phyloP scores from a whole-genome alignment of 2,888 invertebrate species.

The Carterocephalus palaemon region DNA sequence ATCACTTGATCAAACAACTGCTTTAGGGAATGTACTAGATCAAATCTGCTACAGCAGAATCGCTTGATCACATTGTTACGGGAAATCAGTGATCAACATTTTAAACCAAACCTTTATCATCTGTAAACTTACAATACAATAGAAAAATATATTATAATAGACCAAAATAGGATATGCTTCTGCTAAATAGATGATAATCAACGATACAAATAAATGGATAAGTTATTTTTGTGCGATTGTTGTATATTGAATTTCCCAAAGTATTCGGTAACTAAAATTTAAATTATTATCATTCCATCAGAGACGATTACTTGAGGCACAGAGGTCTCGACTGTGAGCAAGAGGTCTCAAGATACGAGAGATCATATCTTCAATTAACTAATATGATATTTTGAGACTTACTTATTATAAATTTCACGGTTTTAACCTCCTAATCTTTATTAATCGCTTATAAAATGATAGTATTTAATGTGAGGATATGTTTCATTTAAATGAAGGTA shows the following conservation, averaged over 20 bases:
- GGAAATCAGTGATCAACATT: too few relatives aligned
- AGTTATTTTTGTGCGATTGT: not conserved
- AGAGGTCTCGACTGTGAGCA: too few relatives aligned
- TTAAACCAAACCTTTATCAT: too few relatives aligned
- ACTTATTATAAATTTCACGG: constrained; percentile 2
- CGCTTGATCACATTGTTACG: too few relatives aligned
- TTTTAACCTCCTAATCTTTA: not conserved
- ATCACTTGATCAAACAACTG: too few relatives aligned
- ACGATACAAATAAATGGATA: not conserved
- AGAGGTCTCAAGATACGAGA: too few relatives aligned
- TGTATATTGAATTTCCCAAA: not conserved
- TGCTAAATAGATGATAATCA: not conserved
- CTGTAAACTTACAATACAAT: too few relatives aligned
- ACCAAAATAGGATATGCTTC: constrained; percentile 3
- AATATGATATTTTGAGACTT: constrained; percentile 4
- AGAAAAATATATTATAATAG: too few relatives aligned
- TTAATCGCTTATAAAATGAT: not conserved
- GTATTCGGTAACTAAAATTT: not conserved
- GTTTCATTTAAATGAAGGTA: constrained; percentile 4
- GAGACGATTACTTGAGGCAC: too few relatives aligned
- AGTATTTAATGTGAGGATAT: not conserved
- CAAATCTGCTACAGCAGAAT: too few relatives aligned
- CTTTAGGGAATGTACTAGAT: too few relatives aligned
- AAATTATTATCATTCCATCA: not conserved
- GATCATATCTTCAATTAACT: not conserved